Evolutionary conservation across 1,140 invertebrate genomes (phyloP).

Genomic region (Antheraea pernyi): DNA sequence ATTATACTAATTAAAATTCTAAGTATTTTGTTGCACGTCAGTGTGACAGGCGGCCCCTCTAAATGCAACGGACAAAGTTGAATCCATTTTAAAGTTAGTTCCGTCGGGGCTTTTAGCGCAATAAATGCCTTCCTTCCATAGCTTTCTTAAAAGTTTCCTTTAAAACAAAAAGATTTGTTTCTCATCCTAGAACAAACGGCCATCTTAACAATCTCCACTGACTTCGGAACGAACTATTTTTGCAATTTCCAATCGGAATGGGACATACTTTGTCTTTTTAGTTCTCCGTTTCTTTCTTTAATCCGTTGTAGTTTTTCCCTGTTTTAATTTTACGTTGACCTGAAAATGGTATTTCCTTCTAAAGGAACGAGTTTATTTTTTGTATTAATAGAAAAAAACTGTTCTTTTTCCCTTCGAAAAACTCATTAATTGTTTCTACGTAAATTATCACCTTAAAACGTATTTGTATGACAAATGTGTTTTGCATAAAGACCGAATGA

Average conservation of each 20-base stretch:
- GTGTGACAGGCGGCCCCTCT: constrained; percentile 47
- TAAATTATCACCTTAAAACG: neutral
- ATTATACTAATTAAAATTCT: neutral
- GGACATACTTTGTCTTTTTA: constrained; percentile 15
- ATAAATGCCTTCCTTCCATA: constrained; percentile 76
- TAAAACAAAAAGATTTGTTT: constrained; percentile 73
- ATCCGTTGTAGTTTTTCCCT: neutral
- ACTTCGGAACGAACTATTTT: constrained; percentile 22
- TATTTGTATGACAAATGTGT: neutral
- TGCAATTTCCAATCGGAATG: constrained; percentile 29
- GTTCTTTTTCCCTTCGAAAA: neutral
- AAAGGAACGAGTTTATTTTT: neutral
- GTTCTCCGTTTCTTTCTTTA: neutral
- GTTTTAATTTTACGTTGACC: neutral
- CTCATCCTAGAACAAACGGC: constrained; percentile 62
- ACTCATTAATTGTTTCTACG: too few relatives aligned
- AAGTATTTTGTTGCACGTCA: constrained; percentile 28
- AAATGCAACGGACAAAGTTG: constrained; percentile 75
- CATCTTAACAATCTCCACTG: constrained; percentile 29
- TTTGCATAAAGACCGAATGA: too few relatives aligned
- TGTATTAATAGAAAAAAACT: neutral
- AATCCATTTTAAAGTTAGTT: constrained; percentile 78
- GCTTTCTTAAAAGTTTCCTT: constrained; percentile 74
- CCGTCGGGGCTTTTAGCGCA: constrained; percentile 70
- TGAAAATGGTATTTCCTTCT: neutral